phyloP scores from a whole-genome alignment of 1,140 invertebrate genomes.

The Leguminivora glycinivorella region DNA sequence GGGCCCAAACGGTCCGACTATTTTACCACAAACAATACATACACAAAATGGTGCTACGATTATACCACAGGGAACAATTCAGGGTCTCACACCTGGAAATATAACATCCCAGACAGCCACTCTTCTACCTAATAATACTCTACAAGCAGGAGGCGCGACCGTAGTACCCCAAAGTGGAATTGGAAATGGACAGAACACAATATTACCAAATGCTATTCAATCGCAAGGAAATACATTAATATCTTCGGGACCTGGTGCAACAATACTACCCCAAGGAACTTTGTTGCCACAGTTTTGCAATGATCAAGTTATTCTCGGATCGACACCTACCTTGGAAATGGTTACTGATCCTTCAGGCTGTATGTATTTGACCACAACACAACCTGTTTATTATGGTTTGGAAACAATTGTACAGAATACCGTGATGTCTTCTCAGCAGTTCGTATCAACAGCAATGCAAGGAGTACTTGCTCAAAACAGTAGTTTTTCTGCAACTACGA shows the following conservation, averaged over 20 bases:
- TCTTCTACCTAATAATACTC: constrained; percentile 65
- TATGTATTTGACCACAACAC: constrained; percentile 83
- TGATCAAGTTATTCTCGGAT: constrained; percentile 83
- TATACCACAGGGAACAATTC: constrained; percentile 74
- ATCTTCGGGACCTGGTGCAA: constrained; percentile 66
- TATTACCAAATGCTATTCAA: constrained; percentile 71
- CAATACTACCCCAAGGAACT: constrained; percentile 81
- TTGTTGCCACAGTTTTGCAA: constrained; percentile 82
- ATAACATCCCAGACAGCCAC: constrained; percentile 71
- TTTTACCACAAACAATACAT: constrained; percentile 75
- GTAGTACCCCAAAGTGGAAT: constrained; percentile 74
- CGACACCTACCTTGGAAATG: constrained; percentile 85
- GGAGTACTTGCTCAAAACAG: constrained; percentile 87
- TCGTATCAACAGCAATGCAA: constrained; percentile 87
- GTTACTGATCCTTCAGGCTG: constrained; percentile 83
- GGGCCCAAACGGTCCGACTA: constrained; percentile 74
- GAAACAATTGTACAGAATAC: constrained; percentile 92
- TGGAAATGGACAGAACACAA: constrained; percentile 72
- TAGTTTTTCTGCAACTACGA: constrained; percentile 89
- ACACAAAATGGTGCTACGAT: constrained; percentile 75
- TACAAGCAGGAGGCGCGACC: constrained; percentile 69
- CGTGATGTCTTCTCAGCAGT: constrained; percentile 91
- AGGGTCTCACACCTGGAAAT: constrained; percentile 69
- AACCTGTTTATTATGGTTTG: constrained; percentile 89
- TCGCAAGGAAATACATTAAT: constrained; percentile 74